Evolutionary conservation across 2,888 invertebrate genomes (phyloP), one percentile per base, ranked within the genome.

Genomic region (Steinernema scapterisci): DNA sequence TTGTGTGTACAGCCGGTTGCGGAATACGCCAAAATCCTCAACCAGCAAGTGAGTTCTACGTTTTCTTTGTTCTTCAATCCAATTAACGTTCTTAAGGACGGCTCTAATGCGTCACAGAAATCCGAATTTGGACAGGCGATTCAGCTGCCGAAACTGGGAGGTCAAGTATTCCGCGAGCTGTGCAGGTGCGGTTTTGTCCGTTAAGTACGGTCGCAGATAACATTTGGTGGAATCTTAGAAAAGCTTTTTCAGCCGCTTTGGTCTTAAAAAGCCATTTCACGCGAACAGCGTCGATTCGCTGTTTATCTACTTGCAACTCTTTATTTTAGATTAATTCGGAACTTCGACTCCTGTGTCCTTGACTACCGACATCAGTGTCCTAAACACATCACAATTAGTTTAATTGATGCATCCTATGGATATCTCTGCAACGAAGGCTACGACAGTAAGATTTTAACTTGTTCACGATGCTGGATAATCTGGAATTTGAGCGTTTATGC

Each of bases 341-440:
- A 83, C 38, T 87, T 87, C 80, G 86, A 87, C 76, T 76, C 74
- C 21, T 87, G 87, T 75, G 83, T 87, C 16, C 77, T 80, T n/a
- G 80, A 80, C 46, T 79, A 81, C 56, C 76, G 85, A 16, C 70
- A 75, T 21, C 77, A 76, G 13, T 87, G 87, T 72, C 82, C 82
- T 0, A 78, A 82, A 13, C 87, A 87, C 76, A 84, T 87, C 44
- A 87, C 87, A 0, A 84, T 87, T 51, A 83, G 81, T 16, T 77
- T 87, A 21, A 87, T 87, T 70, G 86, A 87, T 72, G 81, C 84
- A 23, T 85, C 84, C 46, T 87, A 87, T 78, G 87, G 87, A 0
- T 87, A 83, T 78, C 77, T 87, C 43, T 87, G 87, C 81, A 86
- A 86, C 75, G 86, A 87, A 21, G 87, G 87, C 70, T 87, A 86